These are phyloP conservation scores for Pardosa pseudoannulata DNA, from an alignment of 2,888 invertebrate species.

Conservation along the genomic window DNA sequence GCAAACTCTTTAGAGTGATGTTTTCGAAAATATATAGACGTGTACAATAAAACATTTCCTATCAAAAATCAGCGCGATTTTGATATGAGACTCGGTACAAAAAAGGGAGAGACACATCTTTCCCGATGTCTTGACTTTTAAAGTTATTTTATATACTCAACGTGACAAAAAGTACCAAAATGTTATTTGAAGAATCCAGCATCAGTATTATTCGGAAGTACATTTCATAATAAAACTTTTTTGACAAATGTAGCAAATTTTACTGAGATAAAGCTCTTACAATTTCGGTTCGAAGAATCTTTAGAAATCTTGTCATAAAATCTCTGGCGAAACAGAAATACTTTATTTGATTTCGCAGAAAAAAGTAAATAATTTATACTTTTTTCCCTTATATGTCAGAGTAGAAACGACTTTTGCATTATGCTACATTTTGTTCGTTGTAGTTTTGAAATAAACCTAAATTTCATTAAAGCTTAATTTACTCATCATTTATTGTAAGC, in stretches of 20 bases:
- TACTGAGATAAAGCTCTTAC: background rate
- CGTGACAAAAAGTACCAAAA: background rate
- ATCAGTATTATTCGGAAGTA: background rate
- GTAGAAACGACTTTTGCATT: no score
- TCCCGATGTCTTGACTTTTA: background rate
- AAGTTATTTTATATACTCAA: background rate
- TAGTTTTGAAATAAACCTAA: no score
- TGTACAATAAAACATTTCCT: no score
- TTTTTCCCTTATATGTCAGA: no score
- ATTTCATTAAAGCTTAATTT: no score
- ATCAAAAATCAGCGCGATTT: no score
- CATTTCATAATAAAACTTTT: background rate
- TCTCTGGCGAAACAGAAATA: background rate
- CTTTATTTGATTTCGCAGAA: background rate
- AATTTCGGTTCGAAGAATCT: background rate
- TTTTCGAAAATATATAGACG: no score
- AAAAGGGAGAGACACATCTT: no score
- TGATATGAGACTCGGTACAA: no score
- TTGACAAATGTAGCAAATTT: background rate
- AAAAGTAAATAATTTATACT: background rate
- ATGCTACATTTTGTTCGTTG: no score
- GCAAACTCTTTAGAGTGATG: no score
- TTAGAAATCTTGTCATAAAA: background rate
- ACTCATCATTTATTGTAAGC: no score
- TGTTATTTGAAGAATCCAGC: background rate